These are phyloP conservation scores for Sinopyrophorus schimmeli DNA, from an alignment of 2,888 invertebrate genomes.

Conservation along the genomic window DNA sequence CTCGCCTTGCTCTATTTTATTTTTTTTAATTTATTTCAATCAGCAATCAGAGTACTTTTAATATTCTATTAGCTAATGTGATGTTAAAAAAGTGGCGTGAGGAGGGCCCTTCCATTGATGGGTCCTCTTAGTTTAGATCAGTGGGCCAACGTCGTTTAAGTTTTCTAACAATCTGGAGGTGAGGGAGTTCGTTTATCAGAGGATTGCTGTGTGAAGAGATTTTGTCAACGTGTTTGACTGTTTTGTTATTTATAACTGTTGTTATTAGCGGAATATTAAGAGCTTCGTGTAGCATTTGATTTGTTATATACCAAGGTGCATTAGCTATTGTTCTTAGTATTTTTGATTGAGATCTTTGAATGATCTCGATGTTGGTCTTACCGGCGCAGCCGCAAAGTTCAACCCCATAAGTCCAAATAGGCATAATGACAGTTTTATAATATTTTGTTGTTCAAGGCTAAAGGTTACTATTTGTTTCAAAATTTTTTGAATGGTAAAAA, in stretches of 20 bases:
- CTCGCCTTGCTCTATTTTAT: too few species aligned
- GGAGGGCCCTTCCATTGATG: too few species aligned
- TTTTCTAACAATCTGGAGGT: background rate
- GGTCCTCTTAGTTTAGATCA: background rate
- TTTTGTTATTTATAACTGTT: background rate
- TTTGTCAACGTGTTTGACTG: background rate
- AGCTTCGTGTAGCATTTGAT: slow-evolving; percentile 1
- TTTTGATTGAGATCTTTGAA: slow-evolving; percentile 4
- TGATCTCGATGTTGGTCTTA: background rate
- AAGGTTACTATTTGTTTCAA: too few species aligned
- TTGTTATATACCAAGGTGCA: background rate
- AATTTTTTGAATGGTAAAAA: too few species aligned
- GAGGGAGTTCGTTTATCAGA: background rate
- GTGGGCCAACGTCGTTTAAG: background rate
- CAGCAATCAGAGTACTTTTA: background rate
- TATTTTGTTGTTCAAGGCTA: background rate
- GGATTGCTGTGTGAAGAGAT: background rate
- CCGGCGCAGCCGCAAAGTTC: slow-evolving; percentile 3
- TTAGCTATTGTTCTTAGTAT: slow-evolving; percentile 1
- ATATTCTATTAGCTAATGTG: background rate
- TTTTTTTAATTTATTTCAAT: too few species aligned
- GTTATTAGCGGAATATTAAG: background rate
- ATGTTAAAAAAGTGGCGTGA: too few species aligned
- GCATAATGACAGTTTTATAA: slow-evolving; percentile 1
- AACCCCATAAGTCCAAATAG: background rate